These are phyloP conservation scores for Bilobella aurantiaca DNA, from an alignment of 1,140 invertebrate genomes.

Conservation along the genomic window DNA sequence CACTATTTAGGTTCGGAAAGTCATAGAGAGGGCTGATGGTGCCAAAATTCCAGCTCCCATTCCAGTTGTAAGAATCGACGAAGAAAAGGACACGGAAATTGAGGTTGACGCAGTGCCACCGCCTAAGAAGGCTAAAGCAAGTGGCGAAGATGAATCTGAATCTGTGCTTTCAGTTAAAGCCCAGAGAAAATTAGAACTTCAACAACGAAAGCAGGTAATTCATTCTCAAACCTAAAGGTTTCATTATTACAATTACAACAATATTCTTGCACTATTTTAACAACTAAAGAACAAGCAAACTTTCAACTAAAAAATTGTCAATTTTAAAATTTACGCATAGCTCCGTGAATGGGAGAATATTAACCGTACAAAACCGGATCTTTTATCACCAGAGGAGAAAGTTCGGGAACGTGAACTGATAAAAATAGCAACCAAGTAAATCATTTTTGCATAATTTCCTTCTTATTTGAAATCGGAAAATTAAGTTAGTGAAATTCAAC, in stretches of 20 bases:
- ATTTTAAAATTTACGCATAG: slow-evolving; percentile 36
- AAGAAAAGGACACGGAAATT: slow-evolving; percentile 16
- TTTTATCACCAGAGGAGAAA: slow-evolving; percentile 60
- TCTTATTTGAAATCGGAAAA: slow-evolving; percentile 9
- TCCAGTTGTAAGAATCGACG: slow-evolving; percentile 2
- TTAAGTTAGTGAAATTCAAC: no score
- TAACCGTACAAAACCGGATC: slow-evolving; percentile 48
- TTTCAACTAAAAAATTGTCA: background rate
- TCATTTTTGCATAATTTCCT: background rate
- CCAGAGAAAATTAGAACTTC: slow-evolving; percentile 23
- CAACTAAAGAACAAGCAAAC: background rate
- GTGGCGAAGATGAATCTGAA: slow-evolving; percentile 36
- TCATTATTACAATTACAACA: background rate
- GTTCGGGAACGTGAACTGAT: slow-evolving; percentile 61
- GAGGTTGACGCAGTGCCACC: slow-evolving; percentile 5
- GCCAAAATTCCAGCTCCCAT: no score
- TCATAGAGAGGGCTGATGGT: background rate
- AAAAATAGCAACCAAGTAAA: slow-evolving; percentile 67
- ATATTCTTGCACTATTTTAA: no score
- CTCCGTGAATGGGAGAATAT: slow-evolving; percentile 53
- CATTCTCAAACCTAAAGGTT: background rate
- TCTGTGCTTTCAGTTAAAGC: slow-evolving; percentile 39
- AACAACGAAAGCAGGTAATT: slow-evolving; percentile 20
- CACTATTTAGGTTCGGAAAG: slow-evolving; percentile 1
- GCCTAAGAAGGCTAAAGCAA: background rate